These are phyloP conservation scores for Sympetrum striolatum DNA, from an alignment of 2,888 invertebrate genomes.

Conservation along the genomic window DNA sequence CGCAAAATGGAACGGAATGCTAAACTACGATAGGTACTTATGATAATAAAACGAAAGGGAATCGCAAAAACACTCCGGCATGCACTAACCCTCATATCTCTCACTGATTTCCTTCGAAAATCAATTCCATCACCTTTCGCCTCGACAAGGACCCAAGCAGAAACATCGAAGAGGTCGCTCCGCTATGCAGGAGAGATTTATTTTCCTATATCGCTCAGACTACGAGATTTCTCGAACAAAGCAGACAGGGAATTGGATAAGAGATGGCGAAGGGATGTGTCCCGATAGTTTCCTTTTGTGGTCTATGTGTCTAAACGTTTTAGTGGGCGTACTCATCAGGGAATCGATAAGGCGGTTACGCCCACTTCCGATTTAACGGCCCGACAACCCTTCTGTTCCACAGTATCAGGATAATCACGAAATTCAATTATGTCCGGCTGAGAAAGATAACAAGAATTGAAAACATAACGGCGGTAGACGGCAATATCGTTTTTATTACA, in stretches of 20 bases:
- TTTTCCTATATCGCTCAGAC: neutral
- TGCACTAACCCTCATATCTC: too few species aligned
- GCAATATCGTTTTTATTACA: neutral
- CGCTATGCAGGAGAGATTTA: neutral
- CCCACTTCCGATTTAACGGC: constrained; percentile 14
- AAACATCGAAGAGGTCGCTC: neutral
- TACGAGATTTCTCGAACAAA: neutral
- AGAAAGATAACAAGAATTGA: neutral
- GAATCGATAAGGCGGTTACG: constrained; percentile 36
- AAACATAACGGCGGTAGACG: neutral
- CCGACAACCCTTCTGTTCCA: constrained; percentile 6
- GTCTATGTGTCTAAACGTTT: neutral
- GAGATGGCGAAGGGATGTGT: neutral
- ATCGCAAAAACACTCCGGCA: too few species aligned
- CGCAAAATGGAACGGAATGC: too few species aligned
- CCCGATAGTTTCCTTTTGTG: neutral
- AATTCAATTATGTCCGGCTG: neutral
- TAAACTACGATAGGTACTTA: too few species aligned
- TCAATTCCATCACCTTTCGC: too few species aligned
- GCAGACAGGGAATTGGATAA: neutral
- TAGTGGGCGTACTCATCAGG: neutral
- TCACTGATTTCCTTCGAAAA: too few species aligned
- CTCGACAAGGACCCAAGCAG: too few species aligned
- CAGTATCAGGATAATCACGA: neutral
- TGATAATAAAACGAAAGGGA: too few species aligned